A percentile compares a stretch with the other conserved stretches of the same genome.
These are phyloP conservation scores for Xanthostigma xanthostigma DNA, from an alignment of 2,888 invertebrate genomes.

Conservation along the genomic window DNA sequence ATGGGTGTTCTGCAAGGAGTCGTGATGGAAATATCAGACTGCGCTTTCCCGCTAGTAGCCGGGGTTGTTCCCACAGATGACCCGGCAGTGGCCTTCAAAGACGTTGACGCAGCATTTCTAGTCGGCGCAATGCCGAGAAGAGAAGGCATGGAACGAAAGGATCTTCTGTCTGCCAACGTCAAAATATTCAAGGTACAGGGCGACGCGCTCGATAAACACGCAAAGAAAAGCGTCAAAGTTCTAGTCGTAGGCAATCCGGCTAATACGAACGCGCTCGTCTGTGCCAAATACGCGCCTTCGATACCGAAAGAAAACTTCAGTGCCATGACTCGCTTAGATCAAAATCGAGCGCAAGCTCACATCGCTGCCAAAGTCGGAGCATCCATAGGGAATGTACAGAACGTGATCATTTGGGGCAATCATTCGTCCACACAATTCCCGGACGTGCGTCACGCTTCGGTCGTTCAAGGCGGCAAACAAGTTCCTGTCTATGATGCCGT, in stretches of 20 bases:
- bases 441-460: slow-evolving; percentile 66
- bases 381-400: slow-evolving; percentile 61
- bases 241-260: slow-evolving; percentile 99
- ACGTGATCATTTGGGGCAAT: slow-evolving; percentile 98
- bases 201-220: slow-evolving; percentile 76
- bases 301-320: slow-evolving; percentile 94
- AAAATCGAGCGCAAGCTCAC: slow-evolving; percentile 91
- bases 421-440: slow-evolving; percentile 98
- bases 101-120: slow-evolving; percentile 89
- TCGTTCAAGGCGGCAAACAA: slow-evolving; percentile 35
- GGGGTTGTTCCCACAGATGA: slow-evolving; percentile 78
- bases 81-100: slow-evolving; percentile 84
- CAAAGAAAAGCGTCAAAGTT: slow-evolving; percentile 85
- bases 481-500: slow-evolving; percentile 54
- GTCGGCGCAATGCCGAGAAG: slow-evolving; percentile 97
- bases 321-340: slow-evolving; percentile 96
- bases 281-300: slow-evolving; percentile 87
- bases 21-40: slow-evolving; percentile 93
- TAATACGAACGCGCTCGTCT: slow-evolving; percentile 94
- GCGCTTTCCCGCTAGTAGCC: slow-evolving; percentile 77
- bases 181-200: slow-evolving; percentile 98
- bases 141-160: slow-evolving; percentile 98
- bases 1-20: slow-evolving; percentile 95
- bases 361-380: slow-evolving; percentile 56
- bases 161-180: slow-evolving; percentile 91